Base-by-base conservation (phyloP, 1,140 invertebrate species). In the Orchestia grillus region DNA sequence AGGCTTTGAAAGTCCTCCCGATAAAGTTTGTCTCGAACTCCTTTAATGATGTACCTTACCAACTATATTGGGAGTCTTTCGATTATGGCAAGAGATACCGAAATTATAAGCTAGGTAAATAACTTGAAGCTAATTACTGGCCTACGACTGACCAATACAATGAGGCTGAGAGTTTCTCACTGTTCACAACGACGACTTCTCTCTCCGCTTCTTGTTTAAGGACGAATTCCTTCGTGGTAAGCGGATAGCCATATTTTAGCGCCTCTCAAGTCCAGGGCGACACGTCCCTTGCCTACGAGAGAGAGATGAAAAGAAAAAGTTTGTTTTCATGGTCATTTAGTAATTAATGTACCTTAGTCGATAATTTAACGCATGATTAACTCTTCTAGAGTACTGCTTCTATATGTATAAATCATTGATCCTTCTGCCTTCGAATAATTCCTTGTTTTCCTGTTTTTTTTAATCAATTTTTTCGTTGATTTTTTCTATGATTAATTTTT, bases 71-170 rank as follows among this genome's bases (percentile, higher is more conserved):
- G 92, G 92, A 94, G 92, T 94, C 92, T 47, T 94, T 94, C 92
- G 92, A 94, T 94, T 94, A 94, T n/a, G 92, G 92, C 92, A 45
- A 94, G 92, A 94, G 92, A 94, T 94, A 94, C 92, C 92, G 44
- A 94, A 94, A 94, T 94, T 94, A 94, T 94, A 94, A 94, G 92
- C 92, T 94, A 94, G 92, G 92, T 94, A 94, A 94, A 94, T 94
- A 94, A 94, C 92, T 94, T 45, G 92, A 44, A 45, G 92, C 92
- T 94, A 94, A 94, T 94, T 94, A 47, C 92, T 94, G 92, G 92
- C 43, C 92, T 94, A 11, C 43, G 44, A 94, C 92, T 94, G 44
- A 16, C 92, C 92, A 47, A 94, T 47, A 94, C 92, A 94, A 94
- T 94, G 92, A 94, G 44, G 92, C 92, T 45, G 92, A 47, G 92